These are phyloP conservation scores for Mythimna ferrago DNA, from an alignment of 2,888 invertebrate species.

Conservation along the genomic window DNA sequence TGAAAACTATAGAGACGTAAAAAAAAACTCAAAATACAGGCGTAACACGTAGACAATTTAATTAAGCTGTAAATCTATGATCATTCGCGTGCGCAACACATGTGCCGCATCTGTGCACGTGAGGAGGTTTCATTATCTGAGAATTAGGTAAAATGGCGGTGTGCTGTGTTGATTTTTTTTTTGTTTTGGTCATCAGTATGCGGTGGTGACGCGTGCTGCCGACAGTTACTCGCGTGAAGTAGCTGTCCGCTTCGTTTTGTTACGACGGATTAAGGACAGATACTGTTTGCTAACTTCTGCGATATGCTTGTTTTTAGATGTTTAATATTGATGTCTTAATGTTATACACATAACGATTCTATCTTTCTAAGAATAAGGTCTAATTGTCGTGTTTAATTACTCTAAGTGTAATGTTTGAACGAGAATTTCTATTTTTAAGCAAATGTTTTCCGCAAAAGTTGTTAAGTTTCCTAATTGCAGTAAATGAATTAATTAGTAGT, in stretches of 20 bases:
- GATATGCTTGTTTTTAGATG: conserved; percentile 19
- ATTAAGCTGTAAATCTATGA: conserved; percentile 37
- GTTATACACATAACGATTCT: conserved; percentile 29
- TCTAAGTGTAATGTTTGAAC: conserved; percentile 32
- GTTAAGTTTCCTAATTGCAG: conserved; percentile 40
- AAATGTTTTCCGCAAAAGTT: conserved; percentile 28
- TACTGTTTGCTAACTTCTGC: conserved; percentile 58
- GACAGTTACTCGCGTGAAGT: conserved; percentile 85
- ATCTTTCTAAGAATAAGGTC: conserved; percentile 25
- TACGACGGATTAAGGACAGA: conserved; percentile 70
- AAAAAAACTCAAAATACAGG: conserved; percentile 18
- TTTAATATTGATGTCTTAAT: conserved; percentile 31
- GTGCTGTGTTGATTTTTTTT: conserved; percentile 66
- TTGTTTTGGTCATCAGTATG: conserved; percentile 82
- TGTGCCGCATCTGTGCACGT: conserved; percentile 67
- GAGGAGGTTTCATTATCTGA: conserved; percentile 69
- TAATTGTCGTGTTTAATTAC: conserved; percentile 17
- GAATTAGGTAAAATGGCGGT: conserved; percentile 78
- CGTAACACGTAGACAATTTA: conserved; percentile 49
- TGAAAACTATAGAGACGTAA: conserved; percentile 14
- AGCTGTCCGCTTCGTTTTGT: conserved; percentile 74
- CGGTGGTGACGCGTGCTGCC: conserved; percentile 54
- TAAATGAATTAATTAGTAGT: conserved; percentile 24
- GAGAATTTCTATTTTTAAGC: conserved; percentile 26
- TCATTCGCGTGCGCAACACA: conserved; percentile 44